Base-by-base conservation (phyloP, 2,113 vertebrate species). In the Bathybates hornii region DNA sequence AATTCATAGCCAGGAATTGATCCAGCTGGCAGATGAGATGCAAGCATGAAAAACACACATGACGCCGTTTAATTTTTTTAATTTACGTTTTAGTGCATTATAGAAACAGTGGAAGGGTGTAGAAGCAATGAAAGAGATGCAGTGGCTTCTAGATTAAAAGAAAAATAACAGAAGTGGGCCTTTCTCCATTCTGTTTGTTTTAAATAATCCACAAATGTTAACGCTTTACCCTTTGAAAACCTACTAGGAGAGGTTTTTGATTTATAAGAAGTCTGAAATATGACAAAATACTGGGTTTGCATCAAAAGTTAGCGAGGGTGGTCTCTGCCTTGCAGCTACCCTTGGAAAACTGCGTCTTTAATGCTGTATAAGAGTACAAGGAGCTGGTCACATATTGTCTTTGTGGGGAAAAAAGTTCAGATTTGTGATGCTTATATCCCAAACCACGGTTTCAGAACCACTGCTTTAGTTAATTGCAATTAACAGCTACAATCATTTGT, bases 11-110 rank as follows among this genome's bases (percentile, higher is more conserved):
- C 63, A 24, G 3, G 63, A 41, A 68, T 7, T 21, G n/a, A 38
- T 41, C 0, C 9, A 0, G 29, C 59, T 63, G 14, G n/a, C 52
- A 43, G 13, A 24, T 10, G 12, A 80, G 19, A 56, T 80, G 3
- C 34, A 56, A 80, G 9, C 52, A 38, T 56, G 53, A 56, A 24
- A 24, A 56, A 56, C n/a, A 14, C 24, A 29, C 4, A 5, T 66
- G 4, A 0, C 7, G 0, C 1, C 1, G 4, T 71, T 71, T 2
- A 6, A 6, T 11, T 73, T 1, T 43, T 45, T 45, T 0, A 12
- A 19, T 76, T 76, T 76, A 0, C 0, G 0, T 76, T 17, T 76
- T 48, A 76, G 71, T 19, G 24, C 71, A 11, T 29, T 76, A 19
- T 76, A 8, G 24, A 48, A 19, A 16, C 41, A 48, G 41, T 16